Percentiles rank a stretch among this genome's conserved stretches.
phyloP scores from a whole-genome alignment of 2,888 invertebrate species.

The Scaptodrosophila latifasciaeformis region DNA sequence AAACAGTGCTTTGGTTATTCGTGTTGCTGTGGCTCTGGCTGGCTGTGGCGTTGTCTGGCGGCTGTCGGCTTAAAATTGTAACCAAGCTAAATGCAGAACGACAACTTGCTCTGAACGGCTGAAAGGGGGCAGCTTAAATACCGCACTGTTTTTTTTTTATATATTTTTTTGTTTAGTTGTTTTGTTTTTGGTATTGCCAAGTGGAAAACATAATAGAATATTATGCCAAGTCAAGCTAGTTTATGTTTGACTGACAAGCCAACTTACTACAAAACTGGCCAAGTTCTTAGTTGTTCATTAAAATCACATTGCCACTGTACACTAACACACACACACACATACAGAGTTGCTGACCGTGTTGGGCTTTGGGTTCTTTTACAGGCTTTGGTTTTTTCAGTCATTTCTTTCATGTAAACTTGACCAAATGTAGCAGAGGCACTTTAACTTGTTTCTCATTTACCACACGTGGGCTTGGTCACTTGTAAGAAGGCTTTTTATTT shows the following conservation, averaged over 20 bases:
- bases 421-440: conserved; percentile 63
- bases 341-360: background rate
- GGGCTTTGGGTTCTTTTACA: background rate
- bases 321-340: conserved; percentile 11
- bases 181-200: conserved; percentile 9
- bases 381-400: conserved; percentile 10
- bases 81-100: conserved; percentile 23
- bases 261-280: conserved; percentile 18
- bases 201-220: conserved; percentile 28
- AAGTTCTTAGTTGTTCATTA: conserved; percentile 59
- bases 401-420: conserved; percentile 53
- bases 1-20: conserved; percentile 33
- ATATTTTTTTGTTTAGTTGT: conserved; percentile 1
- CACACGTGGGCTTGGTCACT: conserved; percentile 9
- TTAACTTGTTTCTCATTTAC: conserved; percentile 61
- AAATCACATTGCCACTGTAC: conserved; percentile 47
- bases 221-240: conserved; percentile 37
- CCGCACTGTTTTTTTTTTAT: conserved; percentile 44
- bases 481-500: too few species aligned
- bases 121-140: too few species aligned
- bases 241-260: conserved; percentile 27
- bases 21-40: too few species aligned
- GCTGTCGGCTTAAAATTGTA: conserved; percentile 59
- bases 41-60: too few species aligned
- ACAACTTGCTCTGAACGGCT: conserved; percentile 41